Evolutionary conservation across 2,797 vertebrate species (phyloP).

Genomic region (Limosa lapponica): DNA sequence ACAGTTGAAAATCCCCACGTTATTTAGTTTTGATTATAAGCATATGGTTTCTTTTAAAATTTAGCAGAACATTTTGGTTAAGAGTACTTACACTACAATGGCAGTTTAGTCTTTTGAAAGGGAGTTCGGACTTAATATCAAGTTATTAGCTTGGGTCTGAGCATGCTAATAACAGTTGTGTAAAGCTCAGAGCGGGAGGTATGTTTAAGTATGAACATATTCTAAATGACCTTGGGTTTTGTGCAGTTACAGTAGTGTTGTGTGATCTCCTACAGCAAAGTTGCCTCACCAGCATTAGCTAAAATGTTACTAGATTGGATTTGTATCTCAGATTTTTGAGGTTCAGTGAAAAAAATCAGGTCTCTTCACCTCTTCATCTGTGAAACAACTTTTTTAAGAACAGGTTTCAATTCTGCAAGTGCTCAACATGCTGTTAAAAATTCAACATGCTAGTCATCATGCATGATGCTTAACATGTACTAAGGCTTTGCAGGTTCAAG

Average conservation of each 20-base stretch:
- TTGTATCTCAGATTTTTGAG: not conserved
- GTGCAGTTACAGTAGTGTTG: not conserved
- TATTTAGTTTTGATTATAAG: not conserved
- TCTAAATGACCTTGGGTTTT: not conserved
- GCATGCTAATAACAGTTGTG: not conserved
- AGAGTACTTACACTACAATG: not conserved
- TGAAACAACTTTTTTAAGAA: not conserved
- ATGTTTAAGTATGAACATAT: not conserved
- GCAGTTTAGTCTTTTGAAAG: not conserved
- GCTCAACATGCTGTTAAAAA: not conserved
- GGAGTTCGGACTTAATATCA: not conserved
- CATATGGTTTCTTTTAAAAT: not conserved
- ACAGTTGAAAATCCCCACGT: not conserved
- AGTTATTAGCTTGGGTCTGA: not conserved
- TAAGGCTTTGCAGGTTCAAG: not conserved
- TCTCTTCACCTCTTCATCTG: not conserved
- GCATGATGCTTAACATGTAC: not conserved
- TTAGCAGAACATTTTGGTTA: not conserved
- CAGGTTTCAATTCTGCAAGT: not conserved
- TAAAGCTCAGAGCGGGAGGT: not conserved
- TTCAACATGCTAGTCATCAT: not conserved
- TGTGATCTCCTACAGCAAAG: not conserved
- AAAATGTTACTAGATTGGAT: not conserved
- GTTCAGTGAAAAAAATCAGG: not conserved
- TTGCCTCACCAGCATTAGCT: not conserved